Percentiles rank a stretch among this genome's conserved stretches.
These are phyloP conservation scores for Chymomyza procnemis DNA, from an alignment of 2,888 invertebrate species.

Conservation along the genomic window DNA sequence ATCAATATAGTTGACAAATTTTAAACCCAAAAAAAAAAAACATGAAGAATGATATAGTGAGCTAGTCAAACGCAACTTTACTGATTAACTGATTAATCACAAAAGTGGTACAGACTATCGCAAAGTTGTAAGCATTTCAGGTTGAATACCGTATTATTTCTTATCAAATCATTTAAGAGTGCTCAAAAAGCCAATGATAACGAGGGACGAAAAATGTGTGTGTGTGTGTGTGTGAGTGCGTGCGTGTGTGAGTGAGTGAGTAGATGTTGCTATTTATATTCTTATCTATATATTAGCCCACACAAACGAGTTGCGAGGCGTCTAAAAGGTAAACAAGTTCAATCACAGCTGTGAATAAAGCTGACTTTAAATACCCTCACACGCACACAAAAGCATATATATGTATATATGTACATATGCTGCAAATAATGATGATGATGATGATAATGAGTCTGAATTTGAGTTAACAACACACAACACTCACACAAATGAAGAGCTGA, in stretches of 20 bases:
- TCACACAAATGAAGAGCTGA: not conserved
- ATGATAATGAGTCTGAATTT: conserved; percentile 16
- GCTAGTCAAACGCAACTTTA: too few species aligned
- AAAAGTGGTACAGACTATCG: too few species aligned
- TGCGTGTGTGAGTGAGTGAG: conserved; percentile 1
- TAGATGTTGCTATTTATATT: not conserved
- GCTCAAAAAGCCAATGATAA: too few species aligned
- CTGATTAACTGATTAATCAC: too few species aligned
- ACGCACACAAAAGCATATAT: not conserved
- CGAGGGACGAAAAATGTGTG: not conserved
- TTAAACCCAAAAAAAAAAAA: too few species aligned
- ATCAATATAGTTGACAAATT: too few species aligned
- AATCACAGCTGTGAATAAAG: not conserved
- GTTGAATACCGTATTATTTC: too few species aligned
- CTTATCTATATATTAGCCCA: not conserved
- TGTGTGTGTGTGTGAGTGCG: conserved; percentile 2
- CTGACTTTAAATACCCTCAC: not conserved
- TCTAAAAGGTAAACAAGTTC: not conserved
- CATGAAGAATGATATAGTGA: too few species aligned
- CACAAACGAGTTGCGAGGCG: not conserved
- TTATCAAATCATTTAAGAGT: too few species aligned
- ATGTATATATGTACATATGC: not conserved
- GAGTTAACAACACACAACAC: too few species aligned
- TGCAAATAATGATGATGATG: not conserved
- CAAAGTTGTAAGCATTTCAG: too few species aligned